Percentiles rank a stretch among this genome's conserved stretches.
Conservation (phyloP, 2,888 invertebrate genomes). For the Congeria kusceri region DNA sequence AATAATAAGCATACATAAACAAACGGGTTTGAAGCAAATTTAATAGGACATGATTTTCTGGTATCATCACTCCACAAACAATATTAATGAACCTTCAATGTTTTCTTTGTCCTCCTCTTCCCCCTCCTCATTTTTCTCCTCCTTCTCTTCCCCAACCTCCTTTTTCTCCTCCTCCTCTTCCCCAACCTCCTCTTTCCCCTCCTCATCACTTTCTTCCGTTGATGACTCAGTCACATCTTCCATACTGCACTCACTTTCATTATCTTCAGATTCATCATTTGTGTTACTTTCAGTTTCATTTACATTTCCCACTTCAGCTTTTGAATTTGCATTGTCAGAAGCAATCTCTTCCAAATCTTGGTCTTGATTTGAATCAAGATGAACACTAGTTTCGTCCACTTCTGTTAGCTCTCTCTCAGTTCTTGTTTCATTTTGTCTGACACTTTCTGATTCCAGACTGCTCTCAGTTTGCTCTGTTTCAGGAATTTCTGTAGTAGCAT, state of each 20-base stretch:
- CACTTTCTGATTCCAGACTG: slow-evolving; percentile 9
- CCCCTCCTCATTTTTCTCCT: slow-evolving; percentile 4
- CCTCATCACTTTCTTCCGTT: neutral
- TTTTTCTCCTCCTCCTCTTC: slow-evolving; percentile 30
- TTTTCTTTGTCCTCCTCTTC: neutral
- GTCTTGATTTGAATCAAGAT: too few relatives aligned
- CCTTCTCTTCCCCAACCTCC: slow-evolving; percentile 10
- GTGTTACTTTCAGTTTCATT: slow-evolving; percentile 1
- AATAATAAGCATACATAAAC: too few relatives aligned
- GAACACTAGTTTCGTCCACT: too few relatives aligned
- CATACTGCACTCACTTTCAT: neutral
- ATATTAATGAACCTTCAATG: too few relatives aligned
- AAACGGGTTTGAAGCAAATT: too few relatives aligned
- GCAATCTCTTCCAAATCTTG: neutral
- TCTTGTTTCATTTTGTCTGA: slow-evolving; percentile 10
- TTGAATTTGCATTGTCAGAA: neutral
- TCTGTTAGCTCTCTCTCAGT: too few relatives aligned
- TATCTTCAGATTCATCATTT: neutral
- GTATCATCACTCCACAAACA: too few relatives aligned
- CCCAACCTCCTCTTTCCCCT: slow-evolving; percentile 9
- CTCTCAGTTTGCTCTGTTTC: slow-evolving; percentile 26
- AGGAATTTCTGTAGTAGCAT: slow-evolving; percentile 12
- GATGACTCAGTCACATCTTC: neutral
- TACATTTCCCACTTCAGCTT: slow-evolving; percentile 1
- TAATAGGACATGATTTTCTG: too few relatives aligned